Evolutionary conservation across 2,113 vertebrate genomes (phyloP), one percentile per base, ranked within the genome.

Genomic region (Gobius niger): DNA sequence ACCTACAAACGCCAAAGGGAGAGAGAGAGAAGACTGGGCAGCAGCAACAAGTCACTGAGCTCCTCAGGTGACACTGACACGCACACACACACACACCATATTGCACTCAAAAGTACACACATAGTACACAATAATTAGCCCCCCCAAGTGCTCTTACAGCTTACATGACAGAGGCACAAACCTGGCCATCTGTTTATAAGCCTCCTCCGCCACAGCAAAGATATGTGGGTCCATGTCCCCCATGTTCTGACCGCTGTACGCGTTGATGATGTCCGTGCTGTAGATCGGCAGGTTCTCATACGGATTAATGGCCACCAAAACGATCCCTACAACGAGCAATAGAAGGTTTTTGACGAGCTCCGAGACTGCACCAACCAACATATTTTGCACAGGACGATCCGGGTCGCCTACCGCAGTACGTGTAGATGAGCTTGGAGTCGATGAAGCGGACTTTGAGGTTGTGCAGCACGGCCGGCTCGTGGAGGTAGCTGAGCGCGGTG

Each of bases 101-200:
- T 34, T 34, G 24, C 3, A 34, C 24, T 34, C 24, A 34, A 34
- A 34, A 34, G 24, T 34, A 34, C 24, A 34, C 24, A 34, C 24
- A 3, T 3, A 34, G 24, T 34, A 34, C 24, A 34, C 24, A 34
- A 34, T 34, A 34, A 34, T 34, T 4, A 34, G 24, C 24, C 24
- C 24, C 24, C 24, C 24, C 24, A 4, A 34, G 24, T 34, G 24
- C 24, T 34, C 5, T 34, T 34, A 34, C 24, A 34, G 24, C 24
- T 34, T 34, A 4, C 24, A 34, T 34, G 24, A 4, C 24, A 34
- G 24, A 34, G 24, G 3, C 2, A 34, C 96, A 74, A 77, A 99
- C 98, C 98, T 98, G 88, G 97, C 98, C 98, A 99, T 99, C 91
- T 99, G 98, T 72, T 99, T 99, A 75, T 98, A 99, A 1, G 97